Conservation (phyloP, 2,797 vertebrate species). For the Sciurus carolinensis region DNA sequence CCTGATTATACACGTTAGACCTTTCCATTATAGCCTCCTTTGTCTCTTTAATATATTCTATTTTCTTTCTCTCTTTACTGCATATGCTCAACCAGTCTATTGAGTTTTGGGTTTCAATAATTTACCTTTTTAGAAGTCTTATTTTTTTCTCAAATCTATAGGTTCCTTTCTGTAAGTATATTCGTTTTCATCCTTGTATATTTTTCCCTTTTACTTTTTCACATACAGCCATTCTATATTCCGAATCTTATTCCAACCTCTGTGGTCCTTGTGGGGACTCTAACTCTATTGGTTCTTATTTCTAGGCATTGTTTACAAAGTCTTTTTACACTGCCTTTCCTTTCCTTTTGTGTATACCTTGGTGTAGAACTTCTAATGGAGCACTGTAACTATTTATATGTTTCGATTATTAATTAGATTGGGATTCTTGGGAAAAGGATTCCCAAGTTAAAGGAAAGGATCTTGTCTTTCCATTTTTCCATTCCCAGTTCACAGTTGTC, state of each 20-base stretch:
- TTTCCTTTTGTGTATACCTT: background rate
- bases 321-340: background rate
- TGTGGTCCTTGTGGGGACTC: background rate
- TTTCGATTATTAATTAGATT: background rate
- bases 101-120: background rate
- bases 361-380: background rate
- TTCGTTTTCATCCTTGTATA: background rate
- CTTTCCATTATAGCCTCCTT: background rate
- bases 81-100: background rate
- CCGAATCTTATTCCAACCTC: background rate
- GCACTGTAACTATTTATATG: background rate
- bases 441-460: background rate
- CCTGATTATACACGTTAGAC: background rate
- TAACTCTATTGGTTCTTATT: background rate
- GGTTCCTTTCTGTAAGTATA: background rate
- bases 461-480: background rate
- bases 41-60: background rate
- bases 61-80: background rate
- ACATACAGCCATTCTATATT: background rate
- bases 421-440: background rate
- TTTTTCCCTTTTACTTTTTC: background rate
- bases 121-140: background rate
- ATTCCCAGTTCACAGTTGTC: background rate
- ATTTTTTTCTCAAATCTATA: constrained; percentile 12
- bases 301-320: background rate